Conservation (phyloP, 2,797 vertebrate genomes). For the Sebastes iracundus region DNA sequence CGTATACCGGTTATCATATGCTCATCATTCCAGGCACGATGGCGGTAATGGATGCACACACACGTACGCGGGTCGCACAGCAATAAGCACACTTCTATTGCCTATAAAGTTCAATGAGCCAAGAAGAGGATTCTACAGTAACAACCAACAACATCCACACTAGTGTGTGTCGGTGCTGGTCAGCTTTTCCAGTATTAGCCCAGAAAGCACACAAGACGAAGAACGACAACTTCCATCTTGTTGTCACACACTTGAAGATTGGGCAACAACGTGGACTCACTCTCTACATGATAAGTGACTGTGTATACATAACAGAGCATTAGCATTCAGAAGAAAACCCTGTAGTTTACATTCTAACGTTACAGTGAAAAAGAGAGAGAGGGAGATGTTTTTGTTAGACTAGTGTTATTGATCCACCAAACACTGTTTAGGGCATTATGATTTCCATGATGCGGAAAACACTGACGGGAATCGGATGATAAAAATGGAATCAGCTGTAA, state of each 20-base stretch:
- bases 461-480: too few species aligned
- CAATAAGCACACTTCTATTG: constrained; percentile 13
- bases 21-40: not conserved
- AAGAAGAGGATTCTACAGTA: not conserved
- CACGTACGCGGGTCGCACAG: not conserved
- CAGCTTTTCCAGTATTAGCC: not conserved
- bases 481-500: too few species aligned
- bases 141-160: not conserved
- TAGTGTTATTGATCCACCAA: not conserved
- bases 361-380: not conserved
- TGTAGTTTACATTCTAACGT: not conserved
- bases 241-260: not conserved
- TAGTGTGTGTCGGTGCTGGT: not conserved
- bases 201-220: not conserved
- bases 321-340: not conserved
- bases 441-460: too few species aligned
- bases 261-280: not conserved
- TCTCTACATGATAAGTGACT: not conserved
- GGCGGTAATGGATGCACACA: constrained; percentile 11
- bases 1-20: not conserved
- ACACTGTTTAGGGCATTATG: not conserved
- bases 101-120: constrained; percentile 20
- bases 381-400: not conserved
- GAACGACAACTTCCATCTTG: constrained; percentile 2
- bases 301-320: not conserved